Conservation (phyloP, 2,113 vertebrate genomes). For the Mugil cephalus region DNA sequence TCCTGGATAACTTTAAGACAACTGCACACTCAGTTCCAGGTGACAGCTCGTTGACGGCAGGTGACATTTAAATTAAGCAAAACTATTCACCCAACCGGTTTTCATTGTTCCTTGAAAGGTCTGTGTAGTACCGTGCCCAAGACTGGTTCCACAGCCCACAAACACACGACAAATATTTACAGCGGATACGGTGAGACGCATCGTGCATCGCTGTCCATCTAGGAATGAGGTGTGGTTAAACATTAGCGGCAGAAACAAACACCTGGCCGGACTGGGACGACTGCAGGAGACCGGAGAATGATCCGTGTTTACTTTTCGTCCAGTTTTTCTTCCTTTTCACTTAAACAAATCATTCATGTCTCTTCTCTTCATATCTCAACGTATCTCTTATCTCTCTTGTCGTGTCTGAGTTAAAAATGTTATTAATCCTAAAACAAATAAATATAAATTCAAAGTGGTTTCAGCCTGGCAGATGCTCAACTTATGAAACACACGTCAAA, state of each 20-base stretch:
- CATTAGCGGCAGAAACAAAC: background rate
- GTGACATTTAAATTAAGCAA: background rate
- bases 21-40: background rate
- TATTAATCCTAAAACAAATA: too few species aligned
- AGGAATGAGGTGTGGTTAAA: conserved; percentile 31
- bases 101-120: background rate
- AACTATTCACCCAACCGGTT: conserved; percentile 21
- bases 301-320: background rate
- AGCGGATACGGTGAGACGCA: background rate
- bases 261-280: background rate
- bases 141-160: conserved; percentile 2
- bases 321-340: too few species aligned
- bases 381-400: background rate
- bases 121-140: background rate
- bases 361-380: too few species aligned
- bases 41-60: background rate
- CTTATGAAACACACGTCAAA: too few species aligned
- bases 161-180: conserved; percentile 49
- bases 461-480: too few species aligned
- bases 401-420: too few species aligned
- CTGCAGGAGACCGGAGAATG: background rate
- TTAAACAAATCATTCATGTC: too few species aligned
- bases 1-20: too few species aligned
- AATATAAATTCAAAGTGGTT: too few species aligned
- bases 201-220: background rate